Base-by-base conservation (phyloP, 1,140 invertebrate genomes). In the Drosophila gunungcola region DNA sequence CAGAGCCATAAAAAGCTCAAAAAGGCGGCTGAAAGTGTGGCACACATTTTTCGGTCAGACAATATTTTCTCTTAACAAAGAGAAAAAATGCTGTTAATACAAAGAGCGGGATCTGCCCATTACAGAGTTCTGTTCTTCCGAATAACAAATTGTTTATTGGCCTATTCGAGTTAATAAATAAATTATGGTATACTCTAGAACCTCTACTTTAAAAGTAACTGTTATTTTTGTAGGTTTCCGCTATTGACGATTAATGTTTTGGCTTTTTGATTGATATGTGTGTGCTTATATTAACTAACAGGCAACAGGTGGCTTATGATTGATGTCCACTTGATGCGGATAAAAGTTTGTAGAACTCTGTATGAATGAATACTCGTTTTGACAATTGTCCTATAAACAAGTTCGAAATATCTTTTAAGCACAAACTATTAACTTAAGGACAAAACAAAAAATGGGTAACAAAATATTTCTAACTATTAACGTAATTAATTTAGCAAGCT, bases 271-370 rank as follows among this genome's bases (percentile, higher is more conserved):
- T 85, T 62, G 64, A 76, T 62, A 46, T 54, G 4, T 52, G 4
- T 2, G 2, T 38, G 1, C n/a, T 51, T 32, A 4, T 29, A 36
- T 21, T 16, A 41, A 0, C 10, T 13, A n/a, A 7, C 2, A 34
- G 13, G 72, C 81, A 85, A 85, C 81, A 85, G 81, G 81, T 85
- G 69, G 53, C 32, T 16, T 16, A 29, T 67, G 72, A 76, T 80
- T 72, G 72, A 79, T 57, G 54, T n/a, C 9, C 7, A 1, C 32
- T 10, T 11, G 9, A 13, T 32, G 16, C 3, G 11, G 7, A 0
- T 4, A 1, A 3, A 12, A 0, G 3, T 16, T 25, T 0, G 16
- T 5, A 12, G 0, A 3, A 27, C 21, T 43, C 2, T 10, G 7
- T 21, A 3, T 9, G 16, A n/a, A n/a, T n/a, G 4, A 13, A 13